These are phyloP conservation scores for Arvicanthis niloticus DNA, from an alignment of 2,113 vertebrate genomes.

Conservation along the genomic window DNA sequence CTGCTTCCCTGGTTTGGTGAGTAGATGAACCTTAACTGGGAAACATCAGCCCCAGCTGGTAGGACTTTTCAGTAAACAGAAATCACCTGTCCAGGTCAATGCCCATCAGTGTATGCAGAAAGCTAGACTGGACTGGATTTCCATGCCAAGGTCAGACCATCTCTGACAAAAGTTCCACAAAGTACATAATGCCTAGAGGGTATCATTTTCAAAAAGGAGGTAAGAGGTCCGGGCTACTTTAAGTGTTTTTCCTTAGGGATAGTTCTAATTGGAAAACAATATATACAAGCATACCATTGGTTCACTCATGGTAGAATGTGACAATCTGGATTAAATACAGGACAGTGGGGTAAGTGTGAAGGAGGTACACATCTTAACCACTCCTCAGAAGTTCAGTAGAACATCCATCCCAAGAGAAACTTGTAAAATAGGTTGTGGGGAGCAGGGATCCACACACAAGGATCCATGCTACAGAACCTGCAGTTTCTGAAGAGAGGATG, in stretches of 20 bases:
- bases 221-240: background rate
- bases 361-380: no score
- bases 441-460: constrained; percentile 6
- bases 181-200: background rate
- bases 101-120: accelerated
- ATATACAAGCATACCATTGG: background rate
- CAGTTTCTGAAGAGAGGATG: background rate
- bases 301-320: background rate
- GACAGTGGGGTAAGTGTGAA: background rate
- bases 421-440: background rate
- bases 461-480: background rate
- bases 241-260: background rate
- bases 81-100: background rate
- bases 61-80: background rate
- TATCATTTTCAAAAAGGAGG: background rate
- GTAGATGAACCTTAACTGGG: background rate
- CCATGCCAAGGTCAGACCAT: background rate
- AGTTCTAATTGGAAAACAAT: background rate
- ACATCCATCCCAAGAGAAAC: background rate
- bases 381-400: background rate
- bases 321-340: no score
- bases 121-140: background rate
- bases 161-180: background rate
- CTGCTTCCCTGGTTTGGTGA: background rate
- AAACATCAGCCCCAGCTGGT: background rate